Base-by-base conservation (phyloP, 1,140 invertebrate species). In the Schlechtendalia chinensis region DNA sequence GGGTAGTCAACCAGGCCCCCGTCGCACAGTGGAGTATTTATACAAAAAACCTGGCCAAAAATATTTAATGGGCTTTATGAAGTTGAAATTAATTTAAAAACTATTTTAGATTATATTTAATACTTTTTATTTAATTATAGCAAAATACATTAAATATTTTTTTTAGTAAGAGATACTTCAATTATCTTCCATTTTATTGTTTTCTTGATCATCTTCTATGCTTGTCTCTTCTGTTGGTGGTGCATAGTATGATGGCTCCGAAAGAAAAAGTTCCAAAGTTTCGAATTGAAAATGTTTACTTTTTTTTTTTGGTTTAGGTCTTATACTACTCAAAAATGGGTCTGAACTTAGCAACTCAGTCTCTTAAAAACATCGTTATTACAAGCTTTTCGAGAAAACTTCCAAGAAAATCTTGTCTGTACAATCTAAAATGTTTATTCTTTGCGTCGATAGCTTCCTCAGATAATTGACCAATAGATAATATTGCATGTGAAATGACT, bases 401-500 rank as follows among this genome's bases (percentile, higher is more conserved):
- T 59, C 32, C 53, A 8, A 45, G 72, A 56, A 56, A 22, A 22
- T 22, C 32, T 54, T 71, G 11, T 56, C 72, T 32, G 22, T 58
- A 75, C 10, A n/a, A 8, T 22, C 17, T 54, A 14, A 75, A 75
- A 4, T 75, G 22, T 45, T 75, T n/a, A n/a, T 75, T 75, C 27
- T 53, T 75, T 54, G 72, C 83, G 47, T 83, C 82, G 24, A 69
- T 79, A 17, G 83, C 82, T 61, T 83, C 83, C 69, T 83, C 82
- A 0, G 83, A 84, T 22, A 85, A 65, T 65, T 85, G 8, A 22
- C 75, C 58, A 61, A 80, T 80, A 19, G 83, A 84, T 24, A 85
- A 63, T 63, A 84, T 29, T 4, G 83, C 82, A 82, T 83, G 81
- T 75, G 84, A 27, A 53, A 84, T 84, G 39, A 85, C 58, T 75